phyloP scores from a whole-genome alignment of 2,797 vertebrate genomes.

The Chrysolophus pictus region DNA sequence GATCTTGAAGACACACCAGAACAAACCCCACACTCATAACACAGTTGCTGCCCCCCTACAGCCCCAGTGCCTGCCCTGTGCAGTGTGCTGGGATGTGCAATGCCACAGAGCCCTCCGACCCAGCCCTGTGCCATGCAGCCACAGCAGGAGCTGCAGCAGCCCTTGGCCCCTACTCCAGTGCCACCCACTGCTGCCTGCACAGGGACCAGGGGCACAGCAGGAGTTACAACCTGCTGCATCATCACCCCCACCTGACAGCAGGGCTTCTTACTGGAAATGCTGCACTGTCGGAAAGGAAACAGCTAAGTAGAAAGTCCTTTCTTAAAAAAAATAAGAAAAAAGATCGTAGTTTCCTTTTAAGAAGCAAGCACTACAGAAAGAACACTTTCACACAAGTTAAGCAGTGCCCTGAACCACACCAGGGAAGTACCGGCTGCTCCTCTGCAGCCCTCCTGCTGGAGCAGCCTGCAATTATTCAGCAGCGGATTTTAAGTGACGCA shows the following conservation, averaged over 20 bases:
- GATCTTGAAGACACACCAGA: not conserved
- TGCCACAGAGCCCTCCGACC: not conserved
- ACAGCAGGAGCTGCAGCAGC: not conserved
- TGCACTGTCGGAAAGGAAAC: rapidly evolving
- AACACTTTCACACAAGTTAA: not conserved
- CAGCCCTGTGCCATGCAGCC: rapidly evolving
- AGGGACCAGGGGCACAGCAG: rapidly evolving
- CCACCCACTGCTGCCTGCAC: not conserved
- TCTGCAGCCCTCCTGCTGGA: not conserved
- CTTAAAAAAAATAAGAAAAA: not conserved
- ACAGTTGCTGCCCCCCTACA: rapidly evolving
- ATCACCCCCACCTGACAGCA: not conserved
- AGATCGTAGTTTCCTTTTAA: not conserved
- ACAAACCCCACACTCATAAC: rapidly evolving
- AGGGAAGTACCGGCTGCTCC: not conserved
- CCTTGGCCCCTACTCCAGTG: not conserved
- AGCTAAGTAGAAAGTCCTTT: not conserved
- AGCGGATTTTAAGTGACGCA: not conserved
- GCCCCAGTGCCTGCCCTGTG: not conserved
- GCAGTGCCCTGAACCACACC: not conserved
- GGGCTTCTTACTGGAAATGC: not conserved
- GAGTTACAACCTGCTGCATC: not conserved
- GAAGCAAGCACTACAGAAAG: not conserved
- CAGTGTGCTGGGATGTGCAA: rapidly evolving
- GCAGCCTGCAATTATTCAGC: not conserved